Base-by-base conservation (phyloP, 2,113 vertebrate genomes). In the Phalacrocorax carbo region DNA sequence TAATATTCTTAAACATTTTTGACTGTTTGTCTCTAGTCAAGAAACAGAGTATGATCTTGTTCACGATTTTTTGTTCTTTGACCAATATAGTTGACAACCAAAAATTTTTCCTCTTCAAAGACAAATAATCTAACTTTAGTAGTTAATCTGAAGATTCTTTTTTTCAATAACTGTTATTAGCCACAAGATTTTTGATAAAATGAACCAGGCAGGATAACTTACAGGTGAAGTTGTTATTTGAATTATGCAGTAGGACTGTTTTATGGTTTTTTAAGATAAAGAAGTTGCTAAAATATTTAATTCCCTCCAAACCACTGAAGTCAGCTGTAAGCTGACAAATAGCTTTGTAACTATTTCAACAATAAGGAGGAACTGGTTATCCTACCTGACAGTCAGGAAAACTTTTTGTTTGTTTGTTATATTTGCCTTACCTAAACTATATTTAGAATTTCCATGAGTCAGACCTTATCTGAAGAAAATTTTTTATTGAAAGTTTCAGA, bases 171-270 rank as follows among this genome's bases (percentile, higher is more conserved):
- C 3, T 61, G 30, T 21, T 72, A 65, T 23, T n/a, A 42, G 11
- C 4, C 17, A 11, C 30, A 60, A 36, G 6, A 18, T 40, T 69
- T 62, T 70, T 77, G 12, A 73, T 61, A 73, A 90, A 64, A 46
- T 65, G 6, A 51, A 65, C 3, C 3, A 42, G 13, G 10, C 2
- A 2, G 17, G 86, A 46, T 7, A 80, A 6, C 32, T 73, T 77
- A 73, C 8, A 79, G 2, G 2, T 48, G 36, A 88, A 34, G 20
- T 22, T 58, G 16, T 19, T 48, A 38, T 38, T n/a, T 60, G 10
- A 75, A 44, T 64, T 75, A 60, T 1, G 0, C 17, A 68, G 42
- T 7, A 81, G 15, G 9, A 52, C 0, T 3, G 2, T 3, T 77
- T 69, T 30, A 29, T 30, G 11, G 9, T 66, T 78, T 46, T 77